phyloP scores from a whole-genome alignment of 1,140 invertebrate species.

The Tribolium madens region DNA sequence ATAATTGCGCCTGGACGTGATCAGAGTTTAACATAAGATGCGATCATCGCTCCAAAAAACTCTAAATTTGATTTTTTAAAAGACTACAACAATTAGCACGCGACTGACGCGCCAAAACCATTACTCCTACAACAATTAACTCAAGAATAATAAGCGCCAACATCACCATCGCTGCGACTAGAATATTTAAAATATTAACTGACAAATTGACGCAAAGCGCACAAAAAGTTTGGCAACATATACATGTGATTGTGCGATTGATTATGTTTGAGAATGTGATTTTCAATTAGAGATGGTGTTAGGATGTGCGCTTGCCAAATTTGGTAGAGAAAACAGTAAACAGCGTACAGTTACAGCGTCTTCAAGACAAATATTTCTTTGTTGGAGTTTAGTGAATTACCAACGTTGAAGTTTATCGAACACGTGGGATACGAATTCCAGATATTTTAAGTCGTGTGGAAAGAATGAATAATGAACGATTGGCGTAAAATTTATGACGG shows the following conservation, averaged over 20 bases:
- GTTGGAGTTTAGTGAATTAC: constrained; percentile 39
- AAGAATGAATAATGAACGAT: constrained; percentile 48
- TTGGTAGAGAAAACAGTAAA: constrained; percentile 22
- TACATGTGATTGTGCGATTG: too few species aligned
- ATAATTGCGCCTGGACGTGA: constrained; percentile 62
- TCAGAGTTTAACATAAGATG: constrained; percentile 55
- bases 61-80: constrained; percentile 52
- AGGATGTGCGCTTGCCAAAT: background rate
- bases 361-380: constrained; percentile 23
- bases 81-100: constrained; percentile 2
- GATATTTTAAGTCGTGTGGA: constrained; percentile 46
- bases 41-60: constrained; percentile 40
- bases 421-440: constrained; percentile 41
- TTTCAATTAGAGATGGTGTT: background rate
- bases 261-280: too few species aligned
- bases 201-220: background rate
- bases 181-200: background rate
- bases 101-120: background rate
- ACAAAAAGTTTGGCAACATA: too few species aligned
- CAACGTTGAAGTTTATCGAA: constrained; percentile 42
- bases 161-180: background rate
- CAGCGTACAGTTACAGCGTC: too few species aligned
- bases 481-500: constrained; percentile 46
- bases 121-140: background rate
- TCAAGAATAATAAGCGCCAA: background rate